These are phyloP conservation scores for Carpatolechia fugitivella DNA, from an alignment of 2,888 invertebrate species.

Conservation along the genomic window DNA sequence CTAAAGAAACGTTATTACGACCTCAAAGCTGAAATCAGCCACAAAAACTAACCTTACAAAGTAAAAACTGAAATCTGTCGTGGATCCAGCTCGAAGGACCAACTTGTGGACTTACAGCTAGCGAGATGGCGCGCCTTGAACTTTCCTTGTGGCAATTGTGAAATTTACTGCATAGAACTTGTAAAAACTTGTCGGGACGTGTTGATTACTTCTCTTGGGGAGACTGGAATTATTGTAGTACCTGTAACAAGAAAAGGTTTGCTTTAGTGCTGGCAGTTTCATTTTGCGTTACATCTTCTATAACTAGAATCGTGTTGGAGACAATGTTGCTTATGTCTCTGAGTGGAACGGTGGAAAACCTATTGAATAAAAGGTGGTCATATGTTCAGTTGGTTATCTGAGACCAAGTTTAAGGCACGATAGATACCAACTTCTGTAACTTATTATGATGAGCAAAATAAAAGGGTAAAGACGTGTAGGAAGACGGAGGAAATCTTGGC, in stretches of 20 bases:
- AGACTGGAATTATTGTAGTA: constrained; percentile 29
- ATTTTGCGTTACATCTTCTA: not conserved
- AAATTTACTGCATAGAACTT: constrained; percentile 41
- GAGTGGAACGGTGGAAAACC: not conserved
- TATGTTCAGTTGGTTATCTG: too few relatives aligned
- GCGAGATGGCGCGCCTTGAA: constrained; percentile 39
- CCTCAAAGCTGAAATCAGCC: constrained; percentile 9
- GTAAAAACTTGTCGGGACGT: constrained; percentile 22
- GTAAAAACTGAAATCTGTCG: constrained; percentile 19
- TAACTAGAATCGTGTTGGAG: not conserved
- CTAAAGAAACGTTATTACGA: constrained; percentile 2
- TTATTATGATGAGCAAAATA: too few relatives aligned
- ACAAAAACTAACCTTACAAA: constrained; percentile 23
- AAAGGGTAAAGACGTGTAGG: too few relatives aligned
- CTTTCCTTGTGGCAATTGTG: constrained; percentile 49
- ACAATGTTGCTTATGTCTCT: not conserved
- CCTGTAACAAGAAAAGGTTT: constrained; percentile 38
- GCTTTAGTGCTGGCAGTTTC: not conserved
- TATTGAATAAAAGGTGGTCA: not conserved
- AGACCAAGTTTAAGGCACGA: too few relatives aligned
- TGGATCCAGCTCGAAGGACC: constrained; percentile 36
- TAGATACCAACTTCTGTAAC: too few relatives aligned
- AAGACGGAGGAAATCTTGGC: too few relatives aligned
- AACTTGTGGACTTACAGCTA: constrained; percentile 40
- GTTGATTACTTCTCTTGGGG: constrained; percentile 33